A percentile compares a stretch with the other conserved stretches of the same genome.
These are phyloP conservation scores for Himalopsyche kuldschensis DNA, from an alignment of 2,888 invertebrate genomes.

Conservation along the genomic window DNA sequence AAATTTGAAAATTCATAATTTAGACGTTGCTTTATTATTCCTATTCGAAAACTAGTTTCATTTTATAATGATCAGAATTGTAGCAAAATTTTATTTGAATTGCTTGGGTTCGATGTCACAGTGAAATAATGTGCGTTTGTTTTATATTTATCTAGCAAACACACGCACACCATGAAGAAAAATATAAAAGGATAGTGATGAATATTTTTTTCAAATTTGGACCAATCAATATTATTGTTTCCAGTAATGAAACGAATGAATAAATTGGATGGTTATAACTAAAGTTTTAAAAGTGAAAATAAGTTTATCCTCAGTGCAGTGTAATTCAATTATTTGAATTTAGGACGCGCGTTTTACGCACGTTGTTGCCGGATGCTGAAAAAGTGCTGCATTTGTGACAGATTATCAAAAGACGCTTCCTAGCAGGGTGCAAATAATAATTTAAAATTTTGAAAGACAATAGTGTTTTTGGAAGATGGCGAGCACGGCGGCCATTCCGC, in stretches of 20 bases:
- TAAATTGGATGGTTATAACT: not conserved
- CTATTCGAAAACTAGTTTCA: too few species aligned
- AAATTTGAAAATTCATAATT: too few species aligned
- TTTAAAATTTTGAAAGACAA: not conserved
- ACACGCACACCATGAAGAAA: not conserved
- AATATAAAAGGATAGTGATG: not conserved
- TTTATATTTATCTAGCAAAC: not conserved
- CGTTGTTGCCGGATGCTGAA: not conserved
- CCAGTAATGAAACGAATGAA: not conserved
- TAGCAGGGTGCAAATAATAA: not conserved
- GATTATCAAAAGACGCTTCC: not conserved
- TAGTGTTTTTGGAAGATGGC: constrained; percentile 48
- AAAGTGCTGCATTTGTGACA: not conserved
- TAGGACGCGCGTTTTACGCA: not conserved
- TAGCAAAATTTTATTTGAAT: too few species aligned
- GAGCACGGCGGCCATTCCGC: constrained; percentile 44
- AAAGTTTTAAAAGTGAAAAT: not conserved
- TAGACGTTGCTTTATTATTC: too few species aligned
- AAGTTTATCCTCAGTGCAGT: not conserved
- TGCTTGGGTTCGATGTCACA: too few species aligned
- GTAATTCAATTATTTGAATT: not conserved
- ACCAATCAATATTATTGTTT: not conserved
- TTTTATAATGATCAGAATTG: too few species aligned
- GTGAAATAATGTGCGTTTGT: not conserved
- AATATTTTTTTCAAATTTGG: not conserved